These are phyloP conservation scores for Trachymyrmex septentrionalis DNA, from an alignment of 1,140 invertebrate genomes.

Conservation along the genomic window DNA sequence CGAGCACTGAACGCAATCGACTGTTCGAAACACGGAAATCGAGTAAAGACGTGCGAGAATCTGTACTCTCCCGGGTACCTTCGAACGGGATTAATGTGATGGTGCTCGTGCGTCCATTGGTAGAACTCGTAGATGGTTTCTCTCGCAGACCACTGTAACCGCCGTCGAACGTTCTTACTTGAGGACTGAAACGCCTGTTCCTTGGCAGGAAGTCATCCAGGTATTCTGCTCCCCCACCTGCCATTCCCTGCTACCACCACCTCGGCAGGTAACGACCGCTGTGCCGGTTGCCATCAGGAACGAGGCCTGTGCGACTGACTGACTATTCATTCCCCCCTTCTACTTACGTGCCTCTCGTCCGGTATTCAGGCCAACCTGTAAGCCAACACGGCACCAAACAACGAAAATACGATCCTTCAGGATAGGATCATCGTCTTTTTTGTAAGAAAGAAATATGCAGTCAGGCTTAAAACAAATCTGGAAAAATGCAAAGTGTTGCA, in stretches of 20 bases:
- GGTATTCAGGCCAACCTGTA: constrained; percentile 74
- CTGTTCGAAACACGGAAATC: neutral
- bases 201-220: constrained; percentile 82
- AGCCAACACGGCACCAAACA: constrained; percentile 16
- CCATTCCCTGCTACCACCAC: constrained; percentile 67
- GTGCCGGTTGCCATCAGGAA: constrained; percentile 74
- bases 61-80: neutral
- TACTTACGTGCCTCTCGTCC: constrained; percentile 47
- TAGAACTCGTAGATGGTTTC: constrained; percentile 22
- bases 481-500: neutral
- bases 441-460: neutral
- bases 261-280: constrained; percentile 68
- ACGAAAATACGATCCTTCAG: constrained; percentile 28
- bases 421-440: neutral
- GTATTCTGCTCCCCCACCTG: constrained; percentile 78
- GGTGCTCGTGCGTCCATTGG: neutral
- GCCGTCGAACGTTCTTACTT: constrained; percentile 72
- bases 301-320: constrained; percentile 72
- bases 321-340: constrained; percentile 66
- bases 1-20: constrained; percentile 34
- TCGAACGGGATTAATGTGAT: constrained; percentile 24
- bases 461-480: neutral
- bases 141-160: constrained; percentile 53
- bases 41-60: neutral
- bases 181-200: constrained; percentile 81